Base-by-base conservation (phyloP, 2,113 vertebrate species). In the Cololabis saira region DNA sequence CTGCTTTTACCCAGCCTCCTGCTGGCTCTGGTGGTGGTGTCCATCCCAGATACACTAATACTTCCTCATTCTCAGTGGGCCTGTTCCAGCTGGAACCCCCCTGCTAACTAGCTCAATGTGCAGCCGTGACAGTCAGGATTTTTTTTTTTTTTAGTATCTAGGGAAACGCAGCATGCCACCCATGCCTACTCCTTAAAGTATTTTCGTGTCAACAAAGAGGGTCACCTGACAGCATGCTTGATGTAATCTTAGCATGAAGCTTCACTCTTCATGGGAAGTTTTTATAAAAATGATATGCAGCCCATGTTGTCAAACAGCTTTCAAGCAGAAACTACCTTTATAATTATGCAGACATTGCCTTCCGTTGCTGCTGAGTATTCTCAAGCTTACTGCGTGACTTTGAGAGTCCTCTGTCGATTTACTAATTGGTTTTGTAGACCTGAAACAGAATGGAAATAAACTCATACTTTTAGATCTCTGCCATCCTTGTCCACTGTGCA, bases 41-140 rank as follows among this genome's bases (percentile, higher is more conserved):
- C 67, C 71, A 54, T 76, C 71, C 61, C 45, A 21, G 37, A 62
- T 45, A 64, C 57, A 59, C 79, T 55, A 76, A 80, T 55, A n/a
- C 76, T 80, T 87, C 63, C 71, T 74, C 14, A 1, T 14, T 74
- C 80, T 80, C 74, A 41, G 41, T 43, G 67, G 81, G 78, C 62
- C 48, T 13, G 53, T 55, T 60, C 57, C 54, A 74, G 76, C 74
- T 67, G 50, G 77, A 73, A 54, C 53, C 21, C 63, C 43, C 62
- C 50, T 55, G 18, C 58, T 60, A 61, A 72, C 78, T 70, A 56
- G 55, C 52, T 67, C 54, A 44, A 52, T 40, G 33, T 48, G 17
- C 71, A 44, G 43, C 75, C 53, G 62, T 30, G 64, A 87, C 78
- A 83, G 72, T 70, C 78, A 82, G 53, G 40, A 61, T 27, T 27